Evolutionary conservation across 2,888 invertebrate genomes (phyloP).

Genomic region (Aphrophora alni): DNA sequence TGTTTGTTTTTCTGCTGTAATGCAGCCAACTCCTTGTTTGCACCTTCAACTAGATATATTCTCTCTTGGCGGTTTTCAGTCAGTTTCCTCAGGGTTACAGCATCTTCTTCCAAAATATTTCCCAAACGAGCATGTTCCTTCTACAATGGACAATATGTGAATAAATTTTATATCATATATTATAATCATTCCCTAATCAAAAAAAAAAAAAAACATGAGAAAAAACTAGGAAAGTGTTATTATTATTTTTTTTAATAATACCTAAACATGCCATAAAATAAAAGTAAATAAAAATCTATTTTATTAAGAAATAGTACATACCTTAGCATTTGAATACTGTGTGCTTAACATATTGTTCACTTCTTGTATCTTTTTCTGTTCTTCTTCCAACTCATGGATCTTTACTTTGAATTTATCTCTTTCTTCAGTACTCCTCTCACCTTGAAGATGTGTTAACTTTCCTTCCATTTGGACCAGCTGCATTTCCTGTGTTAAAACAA

Average conservation of each 20-base stretch:
- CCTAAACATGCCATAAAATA: too few species aligned
- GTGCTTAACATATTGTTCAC: conserved; percentile 38
- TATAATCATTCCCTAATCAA: too few species aligned
- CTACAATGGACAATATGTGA: too few species aligned
- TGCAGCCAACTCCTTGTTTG: conserved; percentile 61
- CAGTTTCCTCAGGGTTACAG: conserved; percentile 24
- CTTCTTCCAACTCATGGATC: conserved; percentile 41
- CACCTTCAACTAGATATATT: conserved; percentile 64
- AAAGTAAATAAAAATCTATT: too few species aligned
- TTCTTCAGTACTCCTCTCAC: conserved; percentile 33
- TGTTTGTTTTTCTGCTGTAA: conserved; percentile 29
- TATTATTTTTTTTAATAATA: too few species aligned
- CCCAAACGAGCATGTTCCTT: conserved; percentile 15
- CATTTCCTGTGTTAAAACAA: conserved; percentile 43
- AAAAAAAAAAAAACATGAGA: too few species aligned
- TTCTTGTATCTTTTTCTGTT: conserved; percentile 38
- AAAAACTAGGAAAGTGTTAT: too few species aligned
- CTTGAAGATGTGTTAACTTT: conserved; percentile 39
- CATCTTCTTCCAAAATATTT: conserved; percentile 21
- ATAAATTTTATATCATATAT: too few species aligned
- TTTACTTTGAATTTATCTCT: conserved; percentile 34
- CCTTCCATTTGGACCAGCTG: conserved; percentile 41
- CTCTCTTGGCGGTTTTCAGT: conserved; percentile 64
- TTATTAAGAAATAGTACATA: too few species aligned
- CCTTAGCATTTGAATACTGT: conserved; percentile 43